A percentile compares a stretch with the other conserved stretches of the same genome.
Evolutionary conservation across 1,140 invertebrate genomes (phyloP).

Genomic region (Portunus trituberculatus): DNA sequence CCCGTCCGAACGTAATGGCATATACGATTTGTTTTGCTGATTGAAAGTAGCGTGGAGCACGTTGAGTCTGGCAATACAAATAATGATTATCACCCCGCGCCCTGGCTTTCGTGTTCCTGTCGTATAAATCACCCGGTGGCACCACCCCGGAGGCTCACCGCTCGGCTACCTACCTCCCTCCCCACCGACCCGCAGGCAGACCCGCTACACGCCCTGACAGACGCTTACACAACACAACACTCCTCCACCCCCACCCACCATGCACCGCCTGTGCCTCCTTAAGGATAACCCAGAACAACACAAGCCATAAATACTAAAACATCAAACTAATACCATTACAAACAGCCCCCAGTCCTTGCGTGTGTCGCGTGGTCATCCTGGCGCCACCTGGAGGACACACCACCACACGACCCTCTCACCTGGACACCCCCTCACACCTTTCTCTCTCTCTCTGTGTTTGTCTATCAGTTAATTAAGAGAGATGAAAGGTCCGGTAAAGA

Average conservation of each 20-base stretch:
- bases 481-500: neutral
- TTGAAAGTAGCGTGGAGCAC: conserved; percentile 72
- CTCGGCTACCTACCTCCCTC: conserved; percentile 63
- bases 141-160: conserved; percentile 64
- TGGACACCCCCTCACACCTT: neutral
- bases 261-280: no score
- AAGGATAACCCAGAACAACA: no score
- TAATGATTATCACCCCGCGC: conserved; percentile 75
- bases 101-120: conserved; percentile 67
- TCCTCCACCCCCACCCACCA: neutral
- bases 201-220: neutral
- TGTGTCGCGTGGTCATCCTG: neutral
- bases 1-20: conserved; percentile 64
- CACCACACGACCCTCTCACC: neutral
- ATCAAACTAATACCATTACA: neutral
- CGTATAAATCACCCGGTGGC: conserved; percentile 70
- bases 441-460: conserved; percentile 43
- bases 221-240: neutral
- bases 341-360: neutral
- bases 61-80: conserved; percentile 73
- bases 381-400: neutral
- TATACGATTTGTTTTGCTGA: conserved; percentile 74
- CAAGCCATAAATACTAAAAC: neutral
- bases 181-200: conserved; percentile 36
- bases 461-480: conserved; percentile 49